A percentile compares a stretch with the other conserved stretches of the same genome.
Conservation (phyloP, 2,113 vertebrate species). For the Dipodomys spectabilis region DNA sequence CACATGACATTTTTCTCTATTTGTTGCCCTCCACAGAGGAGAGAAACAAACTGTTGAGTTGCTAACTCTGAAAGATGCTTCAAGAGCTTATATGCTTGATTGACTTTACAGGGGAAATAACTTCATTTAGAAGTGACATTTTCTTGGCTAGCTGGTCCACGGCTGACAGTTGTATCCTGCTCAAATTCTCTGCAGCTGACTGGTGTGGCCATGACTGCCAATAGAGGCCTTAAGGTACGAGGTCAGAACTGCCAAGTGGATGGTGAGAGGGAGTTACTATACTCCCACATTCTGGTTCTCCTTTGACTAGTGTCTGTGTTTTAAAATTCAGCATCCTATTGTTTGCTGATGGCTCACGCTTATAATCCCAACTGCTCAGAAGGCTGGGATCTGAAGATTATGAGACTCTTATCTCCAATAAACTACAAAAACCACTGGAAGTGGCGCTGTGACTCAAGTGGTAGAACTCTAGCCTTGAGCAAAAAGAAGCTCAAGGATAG, state of each 20-base stretch:
- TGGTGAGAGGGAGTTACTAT: not conserved
- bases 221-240: not conserved
- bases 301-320: not conserved
- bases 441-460: too few relatives aligned
- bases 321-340: too few relatives aligned
- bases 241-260: not conserved
- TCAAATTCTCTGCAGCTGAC: not conserved
- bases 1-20: not conserved
- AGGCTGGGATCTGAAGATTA: too few relatives aligned
- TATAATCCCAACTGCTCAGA: too few relatives aligned
- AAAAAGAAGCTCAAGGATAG: too few relatives aligned
- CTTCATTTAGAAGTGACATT: conserved; percentile 55
- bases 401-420: too few relatives aligned
- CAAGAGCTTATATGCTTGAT: not conserved
- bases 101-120: conserved; percentile 40
- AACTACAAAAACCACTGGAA: too few relatives aligned
- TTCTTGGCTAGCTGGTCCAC: conserved; percentile 28
- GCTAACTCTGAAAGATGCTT: not conserved
- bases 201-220: not conserved
- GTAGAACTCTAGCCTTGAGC: too few relatives aligned
- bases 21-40: not conserved
- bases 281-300: not conserved
- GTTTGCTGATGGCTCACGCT: too few relatives aligned
- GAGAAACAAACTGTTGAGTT: not conserved
- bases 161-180: not conserved